Base-by-base conservation (phyloP, 2,888 invertebrate species). In the Candidula unifasciata region DNA sequence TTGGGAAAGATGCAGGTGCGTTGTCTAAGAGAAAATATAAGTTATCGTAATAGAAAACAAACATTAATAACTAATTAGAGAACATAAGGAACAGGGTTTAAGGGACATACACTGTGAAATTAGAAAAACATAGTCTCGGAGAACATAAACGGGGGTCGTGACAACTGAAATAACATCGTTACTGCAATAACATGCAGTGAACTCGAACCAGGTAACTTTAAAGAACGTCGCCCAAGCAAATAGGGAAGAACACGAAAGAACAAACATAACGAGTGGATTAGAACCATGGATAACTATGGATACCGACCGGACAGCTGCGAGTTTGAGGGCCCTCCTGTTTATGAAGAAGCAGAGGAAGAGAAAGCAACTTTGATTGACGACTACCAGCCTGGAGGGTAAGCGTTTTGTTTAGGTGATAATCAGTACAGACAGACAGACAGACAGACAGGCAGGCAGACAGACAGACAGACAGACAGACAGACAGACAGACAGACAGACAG, bases 261-360 rank as follows among this genome's bases (percentile, higher is more conserved):
- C 64, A 16, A 10, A 64, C 24, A 24, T 64, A n/a, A 5, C 18
- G 24, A 60, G 24, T 60, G 3, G 13, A 60, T n/a, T 37, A 18
- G 10, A 24, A n/a, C 44, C 3, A 82, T 82, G 82, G 68, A 82
- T 18, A 82, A 82, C 57, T 73, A 68, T 6, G 82, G 82, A n/a
- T 82, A 76, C 52, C 82, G 68, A n/a, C n/a, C n/a, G 1, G 82
- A 82, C 33, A 66, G 54, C 1, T 68, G 68, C 1, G 82, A 74
- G 21, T 24, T 64, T 13, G 66, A 76, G 0, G 24, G 44, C 2
- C 1, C 24, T 13, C 52, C 52, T 18, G 24, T 10, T 1, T 30
- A 68, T 8, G 24, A 76, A 5, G 74, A 82, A 13, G n/a, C 30
- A 2, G 66, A 57, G 16, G 44, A 27, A 57, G n/a, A 52, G 8